Evolutionary conservation across 2,797 vertebrate species (phyloP).

Genomic region (Dermochelys coriacea): DNA sequence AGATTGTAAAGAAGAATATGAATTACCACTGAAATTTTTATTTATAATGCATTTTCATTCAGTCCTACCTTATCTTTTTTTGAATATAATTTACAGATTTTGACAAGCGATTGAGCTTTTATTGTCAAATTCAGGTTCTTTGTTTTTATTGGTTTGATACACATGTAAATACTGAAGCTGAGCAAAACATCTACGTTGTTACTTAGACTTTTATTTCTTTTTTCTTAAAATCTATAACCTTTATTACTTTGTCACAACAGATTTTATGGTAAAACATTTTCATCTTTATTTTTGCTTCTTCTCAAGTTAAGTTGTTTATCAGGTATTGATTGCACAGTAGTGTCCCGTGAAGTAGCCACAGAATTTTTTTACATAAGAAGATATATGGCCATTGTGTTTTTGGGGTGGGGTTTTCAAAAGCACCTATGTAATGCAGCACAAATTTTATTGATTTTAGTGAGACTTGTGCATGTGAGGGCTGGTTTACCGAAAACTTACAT

Average conservation of each 20-base stretch:
- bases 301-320: background rate
- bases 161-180: background rate
- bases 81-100: background rate
- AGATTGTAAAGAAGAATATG: background rate
- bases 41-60: background rate
- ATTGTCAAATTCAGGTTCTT: background rate
- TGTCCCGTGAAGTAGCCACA: background rate
- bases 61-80: background rate
- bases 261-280: background rate
- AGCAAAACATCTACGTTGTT: background rate
- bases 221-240: background rate
- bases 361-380: background rate
- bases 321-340: background rate
- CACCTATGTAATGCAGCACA: background rate
- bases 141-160: background rate
- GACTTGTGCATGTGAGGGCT: background rate
- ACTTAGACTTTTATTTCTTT: background rate
- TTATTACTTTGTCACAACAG: background rate
- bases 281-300: background rate
- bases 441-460: background rate
- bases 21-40: background rate
- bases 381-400: background rate
- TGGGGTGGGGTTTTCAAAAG: background rate
- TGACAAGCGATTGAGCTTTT: background rate
- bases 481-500: no score